Base-by-base conservation (phyloP, 2,797 vertebrate genomes). In the Anas flavirostris region DNA sequence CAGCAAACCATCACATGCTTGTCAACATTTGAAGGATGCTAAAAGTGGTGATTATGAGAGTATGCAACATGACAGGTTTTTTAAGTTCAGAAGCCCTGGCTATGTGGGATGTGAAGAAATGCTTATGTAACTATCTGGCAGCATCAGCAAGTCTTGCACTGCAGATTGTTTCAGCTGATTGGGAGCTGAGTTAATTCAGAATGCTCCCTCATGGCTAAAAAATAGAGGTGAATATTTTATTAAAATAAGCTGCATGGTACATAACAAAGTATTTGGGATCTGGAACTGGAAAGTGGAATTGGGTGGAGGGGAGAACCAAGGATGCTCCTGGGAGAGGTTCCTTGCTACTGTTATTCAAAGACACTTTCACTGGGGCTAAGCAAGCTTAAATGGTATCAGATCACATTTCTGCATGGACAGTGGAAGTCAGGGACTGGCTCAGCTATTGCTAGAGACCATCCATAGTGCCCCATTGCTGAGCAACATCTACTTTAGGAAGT, bases 101-200 rank as follows among this genome's bases (percentile, higher is more conserved):
- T 86, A 50, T 86, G 94, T 93, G 83, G 92, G 94, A 94, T 93
- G 91, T 93, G 94, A 94, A 92, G 88, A 94, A 93, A 77, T 73
- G 60, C 88, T 96, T 96, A 94, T 96, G 86, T 94, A 96, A 96
- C 70, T 68, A 82, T 86, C 58, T 77, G 72, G 80, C 60, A 96
- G 68, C 91, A 75, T 90, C 90, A 90, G 89, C 75, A 91, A 93
- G 41, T 86, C 77, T 86, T 94, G 60, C 50, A 12, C 86, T 73
- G 64, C 74, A 91, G 23, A 90, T 90, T 87, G 56, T 95, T 97
- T 94, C 85, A 94, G 64, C 52, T 94, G 74, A 5, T 82, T 90
- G 73, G 33, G 53, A 88, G 35, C 22, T 35, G 50, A 86, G 52
- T 91, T 95, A 92, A 79, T 90, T 88, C 64, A 63, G 64, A n/a